phyloP scores from a whole-genome alignment of 1,140 invertebrate genomes.

The Saccostrea echinata region DNA sequence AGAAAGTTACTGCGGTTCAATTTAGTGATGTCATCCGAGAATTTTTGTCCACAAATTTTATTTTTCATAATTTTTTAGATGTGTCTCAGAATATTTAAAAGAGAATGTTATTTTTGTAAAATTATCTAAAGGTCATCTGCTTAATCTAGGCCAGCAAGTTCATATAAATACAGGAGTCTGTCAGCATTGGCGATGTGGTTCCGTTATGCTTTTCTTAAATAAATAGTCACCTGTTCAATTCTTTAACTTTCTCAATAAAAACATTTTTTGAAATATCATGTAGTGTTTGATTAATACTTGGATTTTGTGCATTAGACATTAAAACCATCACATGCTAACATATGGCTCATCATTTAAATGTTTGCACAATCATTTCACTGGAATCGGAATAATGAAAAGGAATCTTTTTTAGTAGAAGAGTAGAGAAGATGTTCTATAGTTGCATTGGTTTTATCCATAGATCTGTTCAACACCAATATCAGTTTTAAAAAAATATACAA shows the following conservation, averaged over 20 bases:
- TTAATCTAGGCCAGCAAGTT: background rate
- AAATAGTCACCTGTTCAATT: constrained; percentile 14
- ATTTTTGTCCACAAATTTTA: no score
- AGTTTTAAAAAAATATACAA: background rate
- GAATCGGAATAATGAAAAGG: background rate
- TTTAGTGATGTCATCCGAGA: no score
- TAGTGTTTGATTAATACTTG: constrained; percentile 39
- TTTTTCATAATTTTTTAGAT: no score
- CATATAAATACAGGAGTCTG: background rate
- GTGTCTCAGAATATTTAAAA: no score
- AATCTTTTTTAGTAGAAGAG: background rate
- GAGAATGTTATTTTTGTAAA: no score
- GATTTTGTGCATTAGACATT: constrained; percentile 29
- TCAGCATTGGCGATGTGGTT: background rate
- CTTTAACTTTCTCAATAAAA: constrained; percentile 26
- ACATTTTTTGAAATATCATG: constrained; percentile 18
- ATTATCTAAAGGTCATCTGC: background rate
- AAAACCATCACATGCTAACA: constrained; percentile 14
- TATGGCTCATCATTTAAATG: constrained; percentile 37
- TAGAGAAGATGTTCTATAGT: background rate
- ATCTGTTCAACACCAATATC: background rate
- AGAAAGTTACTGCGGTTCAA: background rate
- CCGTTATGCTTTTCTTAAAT: background rate
- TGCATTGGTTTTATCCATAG: background rate
- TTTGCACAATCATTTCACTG: constrained; percentile 34